Evolutionary conservation across 2,113 vertebrate genomes (phyloP).

Genomic region (Tenrec ecaudatus): DNA sequence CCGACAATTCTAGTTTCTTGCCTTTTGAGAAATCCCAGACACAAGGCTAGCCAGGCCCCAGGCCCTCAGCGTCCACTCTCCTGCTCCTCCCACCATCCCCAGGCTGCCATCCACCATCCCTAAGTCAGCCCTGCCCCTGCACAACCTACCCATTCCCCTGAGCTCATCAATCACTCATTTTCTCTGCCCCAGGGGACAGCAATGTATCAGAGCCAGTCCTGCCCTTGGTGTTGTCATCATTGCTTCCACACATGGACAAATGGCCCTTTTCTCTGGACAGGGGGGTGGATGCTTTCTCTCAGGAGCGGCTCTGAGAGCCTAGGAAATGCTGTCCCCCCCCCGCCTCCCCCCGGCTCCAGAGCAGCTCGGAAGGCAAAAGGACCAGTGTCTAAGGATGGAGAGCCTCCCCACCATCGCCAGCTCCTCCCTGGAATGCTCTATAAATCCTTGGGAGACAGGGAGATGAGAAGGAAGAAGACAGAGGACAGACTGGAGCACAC

Average conservation of each 20-base stretch:
- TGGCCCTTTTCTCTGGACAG: slow-evolving; percentile 64
- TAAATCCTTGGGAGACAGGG: background rate
- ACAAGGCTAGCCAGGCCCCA: background rate
- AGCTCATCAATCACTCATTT: background rate
- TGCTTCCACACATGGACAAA: slow-evolving; percentile 40
- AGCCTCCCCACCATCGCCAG: background rate
- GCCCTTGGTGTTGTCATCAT: background rate
- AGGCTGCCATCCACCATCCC: background rate
- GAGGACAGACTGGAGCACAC: background rate
- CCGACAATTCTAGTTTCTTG: background rate
- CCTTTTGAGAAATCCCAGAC: background rate
- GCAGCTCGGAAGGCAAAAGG: slow-evolving; percentile 77
- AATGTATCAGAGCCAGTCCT: slow-evolving; percentile 9
- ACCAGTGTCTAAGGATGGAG: slow-evolving; percentile 15
- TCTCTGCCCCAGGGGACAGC: background rate
- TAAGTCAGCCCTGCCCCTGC: background rate
- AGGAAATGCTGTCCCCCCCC: slow-evolving; percentile 83
- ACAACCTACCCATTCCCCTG: background rate
- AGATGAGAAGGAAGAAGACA: background rate
- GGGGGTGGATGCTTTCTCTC: slow-evolving; percentile 81
- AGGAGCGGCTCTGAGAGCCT: slow-evolving; percentile 82
- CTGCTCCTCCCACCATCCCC: background rate
- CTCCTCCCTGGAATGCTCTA: slow-evolving; percentile 1
- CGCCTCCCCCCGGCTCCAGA: slow-evolving; percentile 74
- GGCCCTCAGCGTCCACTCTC: background rate